Percentiles rank a stretch among this genome's conserved stretches.
Evolutionary conservation across 2,888 invertebrate genomes (phyloP).

Genomic region (Eumacrocentrus americanus): DNA sequence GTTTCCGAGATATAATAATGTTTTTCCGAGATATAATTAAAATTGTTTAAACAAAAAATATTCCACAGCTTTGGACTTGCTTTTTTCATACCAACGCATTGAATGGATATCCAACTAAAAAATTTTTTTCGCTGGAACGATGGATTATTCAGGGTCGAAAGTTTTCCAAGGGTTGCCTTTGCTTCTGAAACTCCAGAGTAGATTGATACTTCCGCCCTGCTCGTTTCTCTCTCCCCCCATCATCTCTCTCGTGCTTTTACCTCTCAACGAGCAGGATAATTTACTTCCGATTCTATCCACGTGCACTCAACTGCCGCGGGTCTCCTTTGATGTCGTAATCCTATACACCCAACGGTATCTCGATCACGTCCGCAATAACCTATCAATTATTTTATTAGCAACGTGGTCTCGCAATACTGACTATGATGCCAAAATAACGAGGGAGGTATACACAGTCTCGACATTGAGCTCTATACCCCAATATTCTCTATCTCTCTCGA

Average conservation of each 20-base stretch:
- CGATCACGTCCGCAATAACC: slow-evolving; percentile 38
- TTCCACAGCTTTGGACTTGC: no score
- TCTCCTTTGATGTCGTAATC: slow-evolving; percentile 28
- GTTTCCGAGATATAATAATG: no score
- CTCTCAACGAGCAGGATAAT: slow-evolving; percentile 31
- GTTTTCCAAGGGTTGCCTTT: not conserved
- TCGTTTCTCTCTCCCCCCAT: slow-evolving; percentile 3
- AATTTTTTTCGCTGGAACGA: not conserved
- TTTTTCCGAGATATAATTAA: no score
- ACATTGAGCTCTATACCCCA: not conserved
- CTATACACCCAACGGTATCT: slow-evolving; percentile 23
- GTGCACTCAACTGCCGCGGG: slow-evolving; percentile 25
- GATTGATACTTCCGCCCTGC: slow-evolving; percentile 11
- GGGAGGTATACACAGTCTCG: not conserved
- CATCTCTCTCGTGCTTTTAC: slow-evolving; percentile 11
- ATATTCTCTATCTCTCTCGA: not conserved
- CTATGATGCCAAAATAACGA: not conserved
- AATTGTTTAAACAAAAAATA: no score
- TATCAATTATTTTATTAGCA: slow-evolving; percentile 39
- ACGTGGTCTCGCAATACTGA: slow-evolving; percentile 3
- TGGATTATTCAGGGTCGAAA: slow-evolving; percentile 4
- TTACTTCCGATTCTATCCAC: slow-evolving; percentile 39
- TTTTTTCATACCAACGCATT: no score
- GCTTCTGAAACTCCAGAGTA: slow-evolving; percentile 9
- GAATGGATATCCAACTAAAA: no score